phyloP scores from a whole-genome alignment of 2,888 invertebrate species.

The Halictus ligatus region DNA sequence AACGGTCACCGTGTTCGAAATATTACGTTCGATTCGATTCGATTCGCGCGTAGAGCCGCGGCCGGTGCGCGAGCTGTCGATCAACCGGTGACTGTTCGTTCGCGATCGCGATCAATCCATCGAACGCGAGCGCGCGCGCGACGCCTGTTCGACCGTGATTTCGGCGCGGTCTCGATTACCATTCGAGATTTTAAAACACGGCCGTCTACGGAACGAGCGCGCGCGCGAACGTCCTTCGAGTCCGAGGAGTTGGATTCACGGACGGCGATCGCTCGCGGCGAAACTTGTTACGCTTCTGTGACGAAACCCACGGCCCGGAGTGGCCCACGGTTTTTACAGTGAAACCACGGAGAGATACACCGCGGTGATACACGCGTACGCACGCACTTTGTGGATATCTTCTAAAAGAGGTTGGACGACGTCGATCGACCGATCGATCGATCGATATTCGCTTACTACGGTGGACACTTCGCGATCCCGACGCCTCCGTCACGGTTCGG shows the following conservation, averaged over 20 bases:
- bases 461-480: not conserved
- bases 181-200: not conserved
- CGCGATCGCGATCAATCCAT: not conserved
- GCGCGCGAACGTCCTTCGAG: not conserved
- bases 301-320: not conserved
- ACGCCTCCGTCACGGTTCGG: not conserved
- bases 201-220: not conserved
- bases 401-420: not conserved
- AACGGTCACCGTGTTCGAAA: not conserved
- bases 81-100: not conserved
- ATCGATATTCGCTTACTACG: not conserved
- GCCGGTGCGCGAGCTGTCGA: not conserved
- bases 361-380: not conserved
- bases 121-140: not conserved
- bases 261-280: slow-evolving; percentile 15
- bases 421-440: not conserved
- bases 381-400: not conserved
- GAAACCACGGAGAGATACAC: slow-evolving; percentile 3
- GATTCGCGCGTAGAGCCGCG: not conserved
- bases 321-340: not conserved
- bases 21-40: slow-evolving; percentile 2
- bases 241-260: not conserved
- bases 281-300: slow-evolving; percentile 6
- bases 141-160: not conserved
- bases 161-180: not conserved